Evolutionary conservation across 1,140 invertebrate species (phyloP).

Genomic region (Aphidius ervi): DNA sequence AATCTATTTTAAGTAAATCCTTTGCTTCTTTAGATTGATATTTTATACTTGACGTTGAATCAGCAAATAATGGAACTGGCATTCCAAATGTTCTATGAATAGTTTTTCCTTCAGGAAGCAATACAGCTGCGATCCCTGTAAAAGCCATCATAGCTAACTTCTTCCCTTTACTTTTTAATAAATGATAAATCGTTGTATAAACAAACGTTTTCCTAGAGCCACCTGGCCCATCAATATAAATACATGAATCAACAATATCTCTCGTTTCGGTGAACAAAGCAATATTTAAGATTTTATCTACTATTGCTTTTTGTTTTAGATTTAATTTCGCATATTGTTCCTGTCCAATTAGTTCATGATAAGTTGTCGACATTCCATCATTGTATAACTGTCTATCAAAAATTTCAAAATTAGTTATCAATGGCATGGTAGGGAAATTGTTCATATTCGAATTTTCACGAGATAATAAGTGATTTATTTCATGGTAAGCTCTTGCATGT

Average conservation of each 20-base stretch:
- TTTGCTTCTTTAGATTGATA: conserved; percentile 29
- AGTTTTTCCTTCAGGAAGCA: conserved; percentile 27
- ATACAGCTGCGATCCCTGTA: conserved; percentile 30
- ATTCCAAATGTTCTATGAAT: conserved; percentile 26
- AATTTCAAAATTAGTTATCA: not conserved
- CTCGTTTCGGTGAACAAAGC: not conserved
- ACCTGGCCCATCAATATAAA: conserved; percentile 17
- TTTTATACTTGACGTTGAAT: conserved; percentile 29
- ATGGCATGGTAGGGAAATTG: not conserved
- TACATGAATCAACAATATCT: not conserved
- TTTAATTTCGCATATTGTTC: conserved; percentile 17
- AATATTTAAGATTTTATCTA: conserved; percentile 9
- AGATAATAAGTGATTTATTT: conserved; percentile 14
- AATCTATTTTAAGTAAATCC: conserved; percentile 17
- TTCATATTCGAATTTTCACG: conserved; percentile 9
- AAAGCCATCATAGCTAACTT: conserved; percentile 24
- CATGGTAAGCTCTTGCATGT: conserved; percentile 14
- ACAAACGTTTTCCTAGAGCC: not conserved
- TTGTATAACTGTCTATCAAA: not conserved
- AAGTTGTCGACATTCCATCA: conserved; percentile 4
- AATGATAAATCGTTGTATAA: conserved; percentile 19
- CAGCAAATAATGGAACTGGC: conserved; percentile 22
- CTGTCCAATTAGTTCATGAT: conserved; percentile 5
- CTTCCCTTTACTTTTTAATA: conserved; percentile 17
- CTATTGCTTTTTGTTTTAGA: conserved; percentile 14